phyloP scores from a whole-genome alignment of 2,113 vertebrate species.

The Sisor rabdophorus region DNA sequence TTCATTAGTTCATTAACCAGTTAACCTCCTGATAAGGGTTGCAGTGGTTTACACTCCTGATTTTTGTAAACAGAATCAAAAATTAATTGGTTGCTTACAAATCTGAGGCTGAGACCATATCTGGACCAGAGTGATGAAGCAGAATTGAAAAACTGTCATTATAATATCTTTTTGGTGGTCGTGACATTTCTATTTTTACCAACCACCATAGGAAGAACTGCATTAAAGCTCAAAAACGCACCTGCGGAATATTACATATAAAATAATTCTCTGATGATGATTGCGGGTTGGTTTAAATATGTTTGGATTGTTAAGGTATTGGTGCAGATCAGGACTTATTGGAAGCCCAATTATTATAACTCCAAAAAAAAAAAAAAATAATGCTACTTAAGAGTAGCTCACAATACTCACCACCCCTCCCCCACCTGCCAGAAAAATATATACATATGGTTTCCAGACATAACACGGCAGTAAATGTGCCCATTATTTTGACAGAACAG shows the following conservation, averaged over 20 bases:
- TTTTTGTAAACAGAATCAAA: background rate
- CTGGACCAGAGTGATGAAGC: too few relatives aligned
- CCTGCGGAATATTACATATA: background rate
- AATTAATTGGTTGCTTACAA: background rate
- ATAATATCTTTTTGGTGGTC: background rate
- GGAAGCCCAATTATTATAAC: too few relatives aligned
- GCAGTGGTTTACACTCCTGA: background rate
- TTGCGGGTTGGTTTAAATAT: too few relatives aligned
- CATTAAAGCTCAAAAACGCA: background rate
- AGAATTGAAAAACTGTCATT: background rate
- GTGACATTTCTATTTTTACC: background rate
- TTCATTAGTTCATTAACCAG: background rate
- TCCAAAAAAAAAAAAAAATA: too few relatives aligned
- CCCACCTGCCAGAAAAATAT: background rate
- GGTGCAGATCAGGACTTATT: background rate
- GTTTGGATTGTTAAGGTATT: background rate
- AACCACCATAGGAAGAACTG: background rate
- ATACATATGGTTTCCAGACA: conserved; percentile 13
- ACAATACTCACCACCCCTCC: background rate
- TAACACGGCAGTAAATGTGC: conserved; percentile 24
- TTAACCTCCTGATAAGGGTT: background rate
- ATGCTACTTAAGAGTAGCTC: background rate
- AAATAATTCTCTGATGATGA: background rate
- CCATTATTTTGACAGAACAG: conserved; percentile 22
- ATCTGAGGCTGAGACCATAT: background rate